Conservation (phyloP, 2,888 invertebrate genomes). For the Marronus borbonicus region DNA sequence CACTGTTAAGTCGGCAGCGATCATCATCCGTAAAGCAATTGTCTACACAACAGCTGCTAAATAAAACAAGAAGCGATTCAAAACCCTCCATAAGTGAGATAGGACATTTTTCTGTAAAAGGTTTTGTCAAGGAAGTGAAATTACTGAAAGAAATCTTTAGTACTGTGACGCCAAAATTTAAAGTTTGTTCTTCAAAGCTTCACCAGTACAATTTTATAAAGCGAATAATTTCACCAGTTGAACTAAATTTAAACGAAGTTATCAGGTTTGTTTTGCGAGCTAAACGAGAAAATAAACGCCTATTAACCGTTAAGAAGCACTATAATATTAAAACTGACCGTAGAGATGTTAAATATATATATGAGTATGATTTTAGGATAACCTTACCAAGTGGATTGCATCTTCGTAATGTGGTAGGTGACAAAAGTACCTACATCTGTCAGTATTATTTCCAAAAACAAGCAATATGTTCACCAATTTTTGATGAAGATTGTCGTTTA, state of each 20-base stretch:
- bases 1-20: background rate
- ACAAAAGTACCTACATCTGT: slow-evolving; percentile 34
- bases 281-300: slow-evolving; percentile 33
- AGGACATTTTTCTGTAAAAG: slow-evolving; percentile 12
- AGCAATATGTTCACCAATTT: slow-evolving; percentile 30
- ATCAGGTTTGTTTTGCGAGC: slow-evolving; percentile 40
- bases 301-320: slow-evolving; percentile 36
- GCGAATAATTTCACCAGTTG: slow-evolving; percentile 29
- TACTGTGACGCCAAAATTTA: slow-evolving; percentile 35
- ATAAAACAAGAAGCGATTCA: background rate
- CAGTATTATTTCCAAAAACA: slow-evolving; percentile 48
- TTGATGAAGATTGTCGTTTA: slow-evolving; percentile 47
- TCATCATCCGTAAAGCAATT: background rate
- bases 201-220: slow-evolving; percentile 47
- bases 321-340: slow-evolving; percentile 37
- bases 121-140: slow-evolving; percentile 45
- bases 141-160: slow-evolving; percentile 29
- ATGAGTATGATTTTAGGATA: slow-evolving; percentile 46
- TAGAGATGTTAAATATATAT: background rate
- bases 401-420: slow-evolving; percentile 40
- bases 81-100: background rate
- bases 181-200: slow-evolving; percentile 45
- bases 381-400: slow-evolving; percentile 51
- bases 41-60: background rate
- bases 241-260: slow-evolving; percentile 40